phyloP scores from a whole-genome alignment of 1,140 invertebrate species.

The Drosophila pseudoobscura region DNA sequence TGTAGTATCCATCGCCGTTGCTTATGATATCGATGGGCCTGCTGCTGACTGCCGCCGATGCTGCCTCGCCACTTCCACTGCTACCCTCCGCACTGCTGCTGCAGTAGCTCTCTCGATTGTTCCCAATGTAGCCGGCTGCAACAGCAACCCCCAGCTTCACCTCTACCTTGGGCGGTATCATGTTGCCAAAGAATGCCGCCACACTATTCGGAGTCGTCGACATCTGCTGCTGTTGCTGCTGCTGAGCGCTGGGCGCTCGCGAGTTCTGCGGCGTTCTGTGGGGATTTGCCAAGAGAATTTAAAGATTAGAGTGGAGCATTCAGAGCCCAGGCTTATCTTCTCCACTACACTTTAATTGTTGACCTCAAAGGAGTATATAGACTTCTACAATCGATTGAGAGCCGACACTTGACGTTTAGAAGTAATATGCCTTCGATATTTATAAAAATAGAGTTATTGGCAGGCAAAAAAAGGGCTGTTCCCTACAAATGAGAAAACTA shows the following conservation, averaged over 20 bases:
- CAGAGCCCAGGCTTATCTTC: background rate
- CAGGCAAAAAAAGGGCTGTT: no score
- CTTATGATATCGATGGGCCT: constrained; percentile 73
- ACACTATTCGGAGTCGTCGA: constrained; percentile 71
- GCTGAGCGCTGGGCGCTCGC: constrained; percentile 53
- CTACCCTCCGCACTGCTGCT: constrained; percentile 66
- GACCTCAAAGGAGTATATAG: no score
- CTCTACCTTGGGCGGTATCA: constrained; percentile 81
- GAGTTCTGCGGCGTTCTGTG: constrained; percentile 61
- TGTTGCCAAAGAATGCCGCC: constrained; percentile 78
- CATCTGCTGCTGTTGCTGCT: constrained; percentile 38
- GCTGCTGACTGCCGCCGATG: constrained; percentile 25
- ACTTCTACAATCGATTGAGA: no score
- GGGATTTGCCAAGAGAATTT: background rate
- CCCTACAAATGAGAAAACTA: no score
- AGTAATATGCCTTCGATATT: background rate
- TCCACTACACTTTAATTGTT: no score
- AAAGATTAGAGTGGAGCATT: background rate
- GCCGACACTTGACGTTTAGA: no score
- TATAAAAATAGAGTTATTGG: no score
- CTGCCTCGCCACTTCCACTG: constrained; percentile 33
- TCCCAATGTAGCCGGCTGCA: constrained; percentile 26
- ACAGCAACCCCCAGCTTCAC: constrained; percentile 63
- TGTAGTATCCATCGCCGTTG: constrained; percentile 50
- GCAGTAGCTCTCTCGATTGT: constrained; percentile 58